Conservation (phyloP, 1,140 invertebrate species). For the Cydia fagiglandana region DNA sequence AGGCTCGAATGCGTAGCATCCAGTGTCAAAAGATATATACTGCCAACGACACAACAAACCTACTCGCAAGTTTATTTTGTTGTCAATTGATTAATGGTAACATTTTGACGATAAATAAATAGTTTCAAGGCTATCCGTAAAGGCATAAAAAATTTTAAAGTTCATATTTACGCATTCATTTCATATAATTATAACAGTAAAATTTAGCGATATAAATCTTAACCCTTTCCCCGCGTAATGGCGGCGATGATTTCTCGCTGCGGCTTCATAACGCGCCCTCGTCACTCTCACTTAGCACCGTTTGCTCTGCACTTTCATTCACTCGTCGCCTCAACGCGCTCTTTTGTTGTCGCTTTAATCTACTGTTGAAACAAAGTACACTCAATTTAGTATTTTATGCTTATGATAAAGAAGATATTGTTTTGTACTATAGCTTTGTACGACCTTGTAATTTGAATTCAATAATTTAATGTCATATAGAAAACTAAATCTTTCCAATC, state of each 20-base stretch:
- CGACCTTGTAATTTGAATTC: background rate
- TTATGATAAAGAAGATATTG: background rate
- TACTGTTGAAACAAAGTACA: conserved; percentile 4
- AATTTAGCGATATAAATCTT: background rate
- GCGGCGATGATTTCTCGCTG: conserved; percentile 68
- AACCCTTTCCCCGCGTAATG: conserved; percentile 44
- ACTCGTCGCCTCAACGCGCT: background rate
- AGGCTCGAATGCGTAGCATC: too few relatives aligned
- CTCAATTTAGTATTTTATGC: conserved; percentile 6
- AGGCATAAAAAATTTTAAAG: too few relatives aligned
- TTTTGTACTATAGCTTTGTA: background rate
- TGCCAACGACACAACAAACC: too few relatives aligned
- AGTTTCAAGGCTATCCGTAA: too few relatives aligned
- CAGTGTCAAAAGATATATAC: too few relatives aligned
- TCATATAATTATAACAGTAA: background rate
- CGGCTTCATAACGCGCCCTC: conserved; percentile 58
- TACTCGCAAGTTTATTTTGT: too few relatives aligned
- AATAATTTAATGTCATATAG: too few relatives aligned
- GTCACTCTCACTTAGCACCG: conserved; percentile 55
- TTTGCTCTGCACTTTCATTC: conserved; percentile 42
- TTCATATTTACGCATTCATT: background rate
- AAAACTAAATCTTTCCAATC: too few relatives aligned
- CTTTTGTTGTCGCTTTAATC: conserved; percentile 32
- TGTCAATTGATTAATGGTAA: too few relatives aligned
- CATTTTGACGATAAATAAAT: too few relatives aligned